Conservation (phyloP, 1,140 invertebrate genomes). For the Scaptomyza hsui region DNA sequence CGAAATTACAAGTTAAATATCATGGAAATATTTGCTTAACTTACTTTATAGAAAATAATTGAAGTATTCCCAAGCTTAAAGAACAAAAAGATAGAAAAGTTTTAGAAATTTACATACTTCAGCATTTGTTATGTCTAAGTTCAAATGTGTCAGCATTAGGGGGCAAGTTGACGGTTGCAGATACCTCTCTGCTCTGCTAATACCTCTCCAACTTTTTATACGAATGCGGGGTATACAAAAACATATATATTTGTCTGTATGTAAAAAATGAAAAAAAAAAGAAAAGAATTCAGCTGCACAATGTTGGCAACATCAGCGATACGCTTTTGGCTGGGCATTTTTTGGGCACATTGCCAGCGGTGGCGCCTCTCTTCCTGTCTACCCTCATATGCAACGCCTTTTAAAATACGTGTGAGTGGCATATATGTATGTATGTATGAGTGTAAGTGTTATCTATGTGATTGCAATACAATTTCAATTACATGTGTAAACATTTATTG, state of each 20-base stretch:
- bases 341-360: conserved; percentile 63
- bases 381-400: conserved; percentile 15
- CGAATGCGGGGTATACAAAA: conserved; percentile 2
- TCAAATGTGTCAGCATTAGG: background rate
- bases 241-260: no score
- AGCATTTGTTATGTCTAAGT: background rate
- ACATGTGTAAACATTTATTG: conserved; percentile 81
- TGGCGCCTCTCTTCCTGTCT: conserved; percentile 17
- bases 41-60: no score
- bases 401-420: conserved; percentile 21
- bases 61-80: no score
- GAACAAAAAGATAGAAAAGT: no score
- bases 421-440: conserved; percentile 14
- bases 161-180: background rate
- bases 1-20: no score
- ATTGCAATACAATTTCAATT: conserved; percentile 82
- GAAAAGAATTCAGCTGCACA: conserved; percentile 56
- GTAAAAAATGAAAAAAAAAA: conserved; percentile 3
- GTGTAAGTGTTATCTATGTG: conserved; percentile 49
- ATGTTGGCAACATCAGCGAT: conserved; percentile 79
- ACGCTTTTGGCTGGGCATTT: conserved; percentile 32
- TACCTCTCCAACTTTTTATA: background rate
- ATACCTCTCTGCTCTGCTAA: background rate
- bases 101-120: background rate
- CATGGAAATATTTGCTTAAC: no score